Conservation (phyloP, 2,113 vertebrate genomes). For the Scalopus aquaticus region DNA sequence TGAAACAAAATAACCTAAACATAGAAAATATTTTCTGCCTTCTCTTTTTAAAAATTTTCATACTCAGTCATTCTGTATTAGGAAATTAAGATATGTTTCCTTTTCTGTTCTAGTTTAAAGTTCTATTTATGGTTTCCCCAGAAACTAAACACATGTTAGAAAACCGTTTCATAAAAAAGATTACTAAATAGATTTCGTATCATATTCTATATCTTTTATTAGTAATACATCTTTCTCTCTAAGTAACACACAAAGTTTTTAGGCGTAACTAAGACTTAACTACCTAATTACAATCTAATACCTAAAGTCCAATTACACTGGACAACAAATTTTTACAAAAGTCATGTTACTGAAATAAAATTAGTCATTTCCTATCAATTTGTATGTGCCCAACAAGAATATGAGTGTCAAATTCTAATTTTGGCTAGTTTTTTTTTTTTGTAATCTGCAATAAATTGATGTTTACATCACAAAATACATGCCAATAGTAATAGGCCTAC, state of each 20-base stretch:
- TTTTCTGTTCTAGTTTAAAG: slow-evolving; percentile 36
- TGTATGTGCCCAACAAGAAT: too few species aligned
- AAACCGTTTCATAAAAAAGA: slow-evolving; percentile 8
- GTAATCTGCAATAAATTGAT: too few species aligned
- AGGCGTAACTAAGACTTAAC: not conserved
- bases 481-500: too few species aligned
- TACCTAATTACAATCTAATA: not conserved
- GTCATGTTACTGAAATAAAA: too few species aligned
- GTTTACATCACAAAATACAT: too few species aligned
- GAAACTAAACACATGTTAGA: slow-evolving; percentile 44
- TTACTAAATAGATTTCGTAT: not conserved
- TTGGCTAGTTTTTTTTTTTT: too few species aligned
- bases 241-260: not conserved
- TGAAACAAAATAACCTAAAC: not conserved
- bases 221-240: not conserved
- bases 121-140: slow-evolving; percentile 35
- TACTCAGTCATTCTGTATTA: not conserved
- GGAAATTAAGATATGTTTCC: not conserved
- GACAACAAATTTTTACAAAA: too few species aligned
- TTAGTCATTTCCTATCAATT: too few species aligned
- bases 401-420: too few species aligned
- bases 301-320: not conserved
- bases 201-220: not conserved
- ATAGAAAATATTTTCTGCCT: not conserved
- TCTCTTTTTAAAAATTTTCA: not conserved